Base-by-base conservation (phyloP, 2,888 invertebrate genomes). In the Schizaphis graminum region DNA sequence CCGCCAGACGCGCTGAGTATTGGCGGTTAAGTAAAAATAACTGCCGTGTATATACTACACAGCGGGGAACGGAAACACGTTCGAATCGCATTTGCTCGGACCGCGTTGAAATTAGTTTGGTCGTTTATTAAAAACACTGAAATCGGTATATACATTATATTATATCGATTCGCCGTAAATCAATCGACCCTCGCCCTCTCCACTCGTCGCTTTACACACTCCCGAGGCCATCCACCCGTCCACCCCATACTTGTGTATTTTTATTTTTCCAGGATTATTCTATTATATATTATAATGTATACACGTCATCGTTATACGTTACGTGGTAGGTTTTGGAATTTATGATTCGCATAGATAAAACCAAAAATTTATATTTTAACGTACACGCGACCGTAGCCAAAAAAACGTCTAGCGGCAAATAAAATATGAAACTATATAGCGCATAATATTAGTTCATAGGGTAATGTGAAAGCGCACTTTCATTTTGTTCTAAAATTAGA, bases 151-250 rank as follows among this genome's bases (percentile, higher is more conserved):
- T 53, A 53, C 47, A 47, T 44, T 28, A 86, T 86, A 44, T 47
- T 86, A 47, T 86, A 89, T 89, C 57, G 89, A 89, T 89, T 89
- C 44, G 16, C 44, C 28, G 44, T 61, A 61, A 89, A 89, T 89
- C 57, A 89, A 89, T 89, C 53, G 53, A 53, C 53, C 21, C 61
- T 44, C 24, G 4, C n/a, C 21, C n/a, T 26, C 47, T 28, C 88
- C 24, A 53, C 35, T 53, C n/a, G 35, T 24, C 10, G 4, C 21
- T 88, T 16, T 87, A 35, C 35, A 26, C n/a, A 53, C 24, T 53
- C 56, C 24, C 35, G 16, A 53, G 11, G 77, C 85, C 26, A 41
- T 26, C n/a, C 35, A 49, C 35, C 24, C 88, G 24, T n/a, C 35
- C 21, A 11, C 88, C 11, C n/a, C 53, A 13, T 3, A 1, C 7